Evolutionary conservation across 2,888 invertebrate genomes (phyloP).

Genomic region (Aporophyla lueneburgensis): DNA sequence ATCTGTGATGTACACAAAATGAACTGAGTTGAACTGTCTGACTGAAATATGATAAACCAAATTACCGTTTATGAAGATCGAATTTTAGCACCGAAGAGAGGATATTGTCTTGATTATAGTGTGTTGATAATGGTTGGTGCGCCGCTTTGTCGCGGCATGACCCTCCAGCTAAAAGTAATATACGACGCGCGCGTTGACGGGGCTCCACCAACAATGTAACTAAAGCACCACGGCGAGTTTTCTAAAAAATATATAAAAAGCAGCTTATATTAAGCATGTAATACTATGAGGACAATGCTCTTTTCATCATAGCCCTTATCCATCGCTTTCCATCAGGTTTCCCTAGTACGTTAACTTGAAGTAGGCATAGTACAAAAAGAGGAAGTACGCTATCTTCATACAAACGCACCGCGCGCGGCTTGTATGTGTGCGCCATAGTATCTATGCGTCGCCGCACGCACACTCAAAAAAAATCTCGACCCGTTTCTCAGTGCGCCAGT

Average conservation of each 20-base stretch:
- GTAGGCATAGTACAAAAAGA: too few species aligned
- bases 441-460: too few species aligned
- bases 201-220: conserved; percentile 95
- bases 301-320: too few species aligned
- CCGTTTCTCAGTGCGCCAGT: too few species aligned
- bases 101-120: conserved; percentile 92
- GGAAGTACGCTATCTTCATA: too few species aligned
- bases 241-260: conserved; percentile 72
- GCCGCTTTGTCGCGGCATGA: conserved; percentile 94
- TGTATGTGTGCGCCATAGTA: too few species aligned
- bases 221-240: conserved; percentile 94
- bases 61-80: conserved; percentile 93
- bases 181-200: conserved; percentile 96
- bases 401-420: too few species aligned
- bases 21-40: too few species aligned
- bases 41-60: not conserved
- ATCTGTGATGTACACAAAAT: not conserved
- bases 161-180: conserved; percentile 97
- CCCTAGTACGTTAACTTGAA: too few species aligned
- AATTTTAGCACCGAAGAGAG: conserved; percentile 96
- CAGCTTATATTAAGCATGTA: not conserved
- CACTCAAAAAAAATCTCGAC: too few species aligned
- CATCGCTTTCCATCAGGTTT: too few species aligned
- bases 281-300: not conserved
- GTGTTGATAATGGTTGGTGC: conserved; percentile 94